Evolutionary conservation across 2,797 vertebrate species (phyloP).

Genomic region (Saxicola maurus): DNA sequence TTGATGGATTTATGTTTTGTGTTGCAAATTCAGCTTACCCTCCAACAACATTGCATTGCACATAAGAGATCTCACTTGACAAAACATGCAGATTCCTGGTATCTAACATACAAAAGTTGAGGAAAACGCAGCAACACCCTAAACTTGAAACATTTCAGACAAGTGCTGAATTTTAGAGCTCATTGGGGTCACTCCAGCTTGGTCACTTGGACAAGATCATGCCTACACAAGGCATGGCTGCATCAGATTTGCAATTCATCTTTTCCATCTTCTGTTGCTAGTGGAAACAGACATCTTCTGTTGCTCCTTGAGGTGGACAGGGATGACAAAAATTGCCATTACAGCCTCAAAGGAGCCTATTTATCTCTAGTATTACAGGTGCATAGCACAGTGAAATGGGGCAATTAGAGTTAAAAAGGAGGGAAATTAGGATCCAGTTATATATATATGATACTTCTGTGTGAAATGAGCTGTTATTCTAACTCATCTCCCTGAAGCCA

Average conservation of each 20-base stretch:
- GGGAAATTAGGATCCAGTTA: conserved; percentile 1
- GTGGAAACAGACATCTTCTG: conserved; percentile 1
- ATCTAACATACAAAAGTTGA: background rate
- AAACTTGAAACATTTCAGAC: background rate
- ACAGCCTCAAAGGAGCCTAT: background rate
- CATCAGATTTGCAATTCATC: background rate
- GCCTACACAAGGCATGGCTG: background rate
- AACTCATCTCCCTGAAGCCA: background rate
- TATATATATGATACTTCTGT: background rate
- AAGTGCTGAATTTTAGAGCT: background rate
- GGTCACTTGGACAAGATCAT: background rate
- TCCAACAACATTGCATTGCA: background rate
- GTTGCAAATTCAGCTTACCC: background rate
- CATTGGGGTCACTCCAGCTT: background rate
- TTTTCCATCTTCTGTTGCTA: conserved; percentile 10
- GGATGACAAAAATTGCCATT: conserved; percentile 11
- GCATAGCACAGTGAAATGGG: background rate
- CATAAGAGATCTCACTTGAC: background rate
- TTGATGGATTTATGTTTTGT: background rate
- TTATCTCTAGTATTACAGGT: conserved; percentile 13
- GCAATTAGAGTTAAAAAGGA: conserved; percentile 25
- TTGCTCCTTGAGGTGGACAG: background rate
- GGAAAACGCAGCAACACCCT: background rate
- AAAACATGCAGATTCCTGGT: background rate
- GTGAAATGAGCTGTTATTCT: conserved; percentile 22